Conservation (phyloP, 1,140 invertebrate species). For the Drosophila obscura region DNA sequence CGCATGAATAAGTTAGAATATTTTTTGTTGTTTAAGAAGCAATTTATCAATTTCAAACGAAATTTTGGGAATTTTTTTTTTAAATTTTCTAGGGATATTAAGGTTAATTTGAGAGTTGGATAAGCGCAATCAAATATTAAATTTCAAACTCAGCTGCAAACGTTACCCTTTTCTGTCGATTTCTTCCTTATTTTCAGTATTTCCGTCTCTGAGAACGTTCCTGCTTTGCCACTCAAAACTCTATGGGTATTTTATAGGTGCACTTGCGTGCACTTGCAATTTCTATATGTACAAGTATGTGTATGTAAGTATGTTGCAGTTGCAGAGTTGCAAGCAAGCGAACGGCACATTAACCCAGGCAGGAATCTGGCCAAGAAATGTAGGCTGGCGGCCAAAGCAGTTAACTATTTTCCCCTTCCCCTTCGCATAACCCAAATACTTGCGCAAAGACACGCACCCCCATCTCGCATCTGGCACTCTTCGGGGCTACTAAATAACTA, state of each 20-base stretch:
- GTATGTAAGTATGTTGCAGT: conserved; percentile 15
- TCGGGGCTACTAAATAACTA: conserved; percentile 37
- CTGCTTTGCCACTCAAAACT: not conserved
- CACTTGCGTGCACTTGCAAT: conserved; percentile 48
- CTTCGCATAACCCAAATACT: conserved; percentile 17
- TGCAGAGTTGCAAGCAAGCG: conserved; percentile 41
- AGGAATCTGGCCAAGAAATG: conserved; percentile 1
- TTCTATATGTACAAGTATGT: not conserved
- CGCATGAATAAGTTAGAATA: too few relatives aligned
- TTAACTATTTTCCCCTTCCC: not conserved
- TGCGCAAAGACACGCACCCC: conserved; percentile 48
- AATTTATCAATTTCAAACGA: too few relatives aligned
- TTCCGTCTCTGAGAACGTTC: not conserved
- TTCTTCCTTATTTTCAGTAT: not conserved
- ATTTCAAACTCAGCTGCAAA: too few relatives aligned
- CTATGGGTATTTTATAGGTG: conserved; percentile 23
- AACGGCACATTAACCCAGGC: conserved; percentile 47
- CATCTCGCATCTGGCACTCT: not conserved
- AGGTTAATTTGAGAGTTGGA: too few relatives aligned
- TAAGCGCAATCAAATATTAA: too few relatives aligned
- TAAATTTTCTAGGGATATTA: too few relatives aligned
- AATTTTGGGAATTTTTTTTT: too few relatives aligned
- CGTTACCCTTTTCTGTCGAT: not conserved
- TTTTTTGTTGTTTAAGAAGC: too few relatives aligned
- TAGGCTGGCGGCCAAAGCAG: conserved; percentile 3